A percentile compares a stretch with the other conserved stretches of the same genome.
Conservation (phyloP, 1,140 invertebrate species). For the Battus philenor region DNA sequence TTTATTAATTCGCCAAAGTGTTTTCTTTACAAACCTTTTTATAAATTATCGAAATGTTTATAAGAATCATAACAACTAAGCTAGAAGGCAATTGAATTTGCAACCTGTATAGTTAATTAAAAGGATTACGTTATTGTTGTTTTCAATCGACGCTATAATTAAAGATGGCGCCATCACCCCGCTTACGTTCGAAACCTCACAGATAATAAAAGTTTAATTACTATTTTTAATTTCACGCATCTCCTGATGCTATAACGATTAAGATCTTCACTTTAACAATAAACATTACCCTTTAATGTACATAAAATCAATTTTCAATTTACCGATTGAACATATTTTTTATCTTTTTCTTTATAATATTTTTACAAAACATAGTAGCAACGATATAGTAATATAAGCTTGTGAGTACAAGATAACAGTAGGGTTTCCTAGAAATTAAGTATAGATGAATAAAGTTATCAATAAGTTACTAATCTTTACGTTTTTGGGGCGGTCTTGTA, state of each 20-base stretch:
- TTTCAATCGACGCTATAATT: constrained; percentile 7
- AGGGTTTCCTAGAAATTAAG: too few relatives aligned
- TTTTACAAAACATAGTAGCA: too few relatives aligned
- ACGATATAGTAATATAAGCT: too few relatives aligned
- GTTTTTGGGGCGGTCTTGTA: too few relatives aligned
- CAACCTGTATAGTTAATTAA: neutral
- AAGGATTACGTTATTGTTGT: neutral
- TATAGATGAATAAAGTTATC: too few relatives aligned
- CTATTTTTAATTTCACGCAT: constrained; percentile 37
- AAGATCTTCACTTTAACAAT: constrained; percentile 18
- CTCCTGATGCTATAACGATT: constrained; percentile 25
- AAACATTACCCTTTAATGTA: constrained; percentile 8
- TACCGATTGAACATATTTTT: constrained; percentile 1
- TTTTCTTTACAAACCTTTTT: too few relatives aligned
- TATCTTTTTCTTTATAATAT: too few relatives aligned
- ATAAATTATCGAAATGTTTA: too few relatives aligned
- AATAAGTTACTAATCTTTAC: too few relatives aligned
- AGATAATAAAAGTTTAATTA: constrained; percentile 29
- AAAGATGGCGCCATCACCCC: constrained; percentile 21
- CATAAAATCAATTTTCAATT: constrained; percentile 15
- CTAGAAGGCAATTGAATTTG: neutral
- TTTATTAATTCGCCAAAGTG: too few relatives aligned
- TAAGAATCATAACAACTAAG: too few relatives aligned
- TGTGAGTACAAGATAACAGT: too few relatives aligned
- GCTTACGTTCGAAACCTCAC: constrained; percentile 16